These are phyloP conservation scores for Eumacrocentrus americanus DNA, from an alignment of 2,888 invertebrate genomes.

Conservation along the genomic window DNA sequence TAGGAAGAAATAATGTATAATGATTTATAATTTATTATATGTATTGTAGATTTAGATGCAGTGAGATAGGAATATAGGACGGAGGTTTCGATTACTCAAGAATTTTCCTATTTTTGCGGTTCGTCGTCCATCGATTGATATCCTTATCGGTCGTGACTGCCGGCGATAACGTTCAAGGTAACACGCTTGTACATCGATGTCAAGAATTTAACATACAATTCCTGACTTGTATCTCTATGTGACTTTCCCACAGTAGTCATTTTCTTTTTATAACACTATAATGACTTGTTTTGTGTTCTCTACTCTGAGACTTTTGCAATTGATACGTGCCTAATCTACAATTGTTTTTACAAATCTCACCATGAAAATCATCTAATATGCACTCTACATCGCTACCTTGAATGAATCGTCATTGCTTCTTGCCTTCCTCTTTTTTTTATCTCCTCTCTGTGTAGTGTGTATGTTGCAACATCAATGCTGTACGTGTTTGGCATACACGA, in stretches of 20 bases:
- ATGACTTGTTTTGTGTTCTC: too few species aligned
- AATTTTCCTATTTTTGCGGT: not conserved
- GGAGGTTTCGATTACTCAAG: not conserved
- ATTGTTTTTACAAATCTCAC: not conserved
- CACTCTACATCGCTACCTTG: not conserved
- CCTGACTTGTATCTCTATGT: not conserved
- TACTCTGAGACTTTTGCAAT: too few species aligned
- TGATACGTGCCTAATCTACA: not conserved
- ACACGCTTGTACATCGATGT: not conserved
- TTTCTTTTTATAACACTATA: too few species aligned
- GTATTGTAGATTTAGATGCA: too few species aligned
- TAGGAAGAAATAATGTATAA: too few species aligned
- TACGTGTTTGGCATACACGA: slow-evolving; percentile 8
- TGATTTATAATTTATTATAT: too few species aligned
- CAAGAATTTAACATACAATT: not conserved
- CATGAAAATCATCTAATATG: too few species aligned
- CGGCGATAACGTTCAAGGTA: slow-evolving; percentile 22
- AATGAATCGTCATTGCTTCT: not conserved
- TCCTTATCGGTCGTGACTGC: slow-evolving; percentile 22
- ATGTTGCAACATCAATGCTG: not conserved
- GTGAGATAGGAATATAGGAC: too few species aligned
- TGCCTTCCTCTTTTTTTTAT: not conserved
- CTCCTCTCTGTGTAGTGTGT: not conserved
- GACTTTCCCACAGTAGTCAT: not conserved
- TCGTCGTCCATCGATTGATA: not conserved